Evolutionary conservation across 2,113 vertebrate species (phyloP), one percentile per base, ranked within the genome.

Genomic region (Gambusia holbrooki): DNA sequence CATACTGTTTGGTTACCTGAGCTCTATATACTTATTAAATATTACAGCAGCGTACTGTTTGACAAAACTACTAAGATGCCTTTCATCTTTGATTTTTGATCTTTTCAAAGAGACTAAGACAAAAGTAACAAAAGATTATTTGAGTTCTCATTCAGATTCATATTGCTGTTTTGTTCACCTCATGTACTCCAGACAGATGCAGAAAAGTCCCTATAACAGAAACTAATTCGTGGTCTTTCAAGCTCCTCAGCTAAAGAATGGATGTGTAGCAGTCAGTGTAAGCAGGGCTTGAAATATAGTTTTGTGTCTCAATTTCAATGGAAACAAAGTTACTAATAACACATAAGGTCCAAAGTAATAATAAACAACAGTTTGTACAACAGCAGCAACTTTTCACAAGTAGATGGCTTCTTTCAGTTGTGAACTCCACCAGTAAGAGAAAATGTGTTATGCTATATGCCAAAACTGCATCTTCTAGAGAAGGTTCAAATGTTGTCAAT

Each of bases 111-210:
- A 62, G 65, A 61, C 66, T 71, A 79, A 7, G 71, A 83, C 62
- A 87, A 65, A 85, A 71, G 45, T 70, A 58, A 87, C 71, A 81
- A 77, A 87, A 84, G 66, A 74, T 62, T 60, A 67, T 68, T 71
- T 78, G 81, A 80, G 74, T 81, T 84, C 60, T 81, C 33, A 75
- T 73, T 83, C 66, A 69, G 35, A 83, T 64, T 85, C 60, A 62
- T 80, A 74, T 68, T 86, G 76, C 37, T 77, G 79, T 84, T 88
- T 87, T 80, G 51, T 76, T 66, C 17, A 76, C 64, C 73, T 79
- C 70, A 76, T 76, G 66, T 70, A 66, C 11, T 30, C 12, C 25
- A 71, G 37, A 30, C 42, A 71, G 71, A 40, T 7, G n/a, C 27
- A 29, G 40, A 63, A 67, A 69, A 62, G 69, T 73, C 77, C 81